Evolutionary conservation across 2,113 vertebrate genomes (phyloP), one percentile per base, ranked within the genome.

Genomic region (Gopherus evgoodei): DNA sequence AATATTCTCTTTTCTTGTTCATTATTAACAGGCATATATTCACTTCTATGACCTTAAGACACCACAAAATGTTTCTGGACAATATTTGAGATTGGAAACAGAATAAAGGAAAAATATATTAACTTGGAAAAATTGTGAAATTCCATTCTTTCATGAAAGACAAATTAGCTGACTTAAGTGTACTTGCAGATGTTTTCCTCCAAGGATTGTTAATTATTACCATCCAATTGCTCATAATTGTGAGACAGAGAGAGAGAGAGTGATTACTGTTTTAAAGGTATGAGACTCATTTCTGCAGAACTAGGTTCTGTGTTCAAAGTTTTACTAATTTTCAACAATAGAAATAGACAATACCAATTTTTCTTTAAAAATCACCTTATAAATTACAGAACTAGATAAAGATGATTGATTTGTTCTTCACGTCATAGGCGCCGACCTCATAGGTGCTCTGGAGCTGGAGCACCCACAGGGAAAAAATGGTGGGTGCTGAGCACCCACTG

Each of bases 91-190:
- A 97, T 91, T 98, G 97, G 97, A 98, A 97, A 96, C 94, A 97
- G 96, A 97, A 97, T 97, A 97, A 97, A 97, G 97, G 86, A 89
- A 96, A 97, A 97, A 94, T 95, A 72, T 72, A 95, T 94, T 97
- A 97, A 95, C 95, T 97, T 97, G 96, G 97, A 97, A 97, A 97
- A 96, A 93, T 97, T 96, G 96, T 95, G 97, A 97, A 97, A 97
- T 96, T 90, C 92, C 93, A 97, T 96, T 98, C 96, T 97, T 94
- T 96, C 96, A 96, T 75, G 50, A 97, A 97, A 97, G 96, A 96
- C 95, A 95, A 96, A 96, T 95, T 97, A 92, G 95, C 96, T 97
- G 97, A 95, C 97, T 97, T 97, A 97, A 96, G 95, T 72, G 93
- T 90, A 97, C 97, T 97, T 97, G 93, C 97, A 97, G 97, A 97